Percentiles rank a stretch among this genome's conserved stretches.
Conservation (phyloP, 2,888 invertebrate genomes). For the Tetheella fluctuosa region DNA sequence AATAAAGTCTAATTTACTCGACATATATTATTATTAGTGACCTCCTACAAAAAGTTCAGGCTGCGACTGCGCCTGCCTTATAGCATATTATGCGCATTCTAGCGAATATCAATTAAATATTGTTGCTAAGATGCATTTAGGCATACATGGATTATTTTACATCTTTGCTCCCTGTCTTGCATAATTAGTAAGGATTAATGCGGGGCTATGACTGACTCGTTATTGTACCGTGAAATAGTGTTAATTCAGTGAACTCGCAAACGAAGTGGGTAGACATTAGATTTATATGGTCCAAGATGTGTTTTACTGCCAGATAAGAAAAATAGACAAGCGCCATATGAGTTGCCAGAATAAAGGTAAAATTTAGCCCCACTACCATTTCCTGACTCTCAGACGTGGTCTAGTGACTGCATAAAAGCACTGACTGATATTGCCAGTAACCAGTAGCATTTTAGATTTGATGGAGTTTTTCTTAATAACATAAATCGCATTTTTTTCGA, state of each 20-base stretch:
- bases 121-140: no score
- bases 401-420: not conserved
- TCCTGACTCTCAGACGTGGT: not conserved
- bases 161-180: constrained; percentile 79
- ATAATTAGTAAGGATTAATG: constrained; percentile 83
- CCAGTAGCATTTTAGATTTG: constrained; percentile 1
- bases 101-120: no score
- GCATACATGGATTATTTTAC: constrained; percentile 79
- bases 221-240: constrained; percentile 67
- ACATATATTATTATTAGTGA: no score
- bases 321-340: not conserved
- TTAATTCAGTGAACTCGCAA: constrained; percentile 41
- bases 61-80: no score
- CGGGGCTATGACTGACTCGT: constrained; percentile 74
- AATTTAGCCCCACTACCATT: no score
- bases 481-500: constrained; percentile 6
- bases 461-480: not conserved
- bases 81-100: no score
- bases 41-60: no score
- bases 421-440: not conserved
- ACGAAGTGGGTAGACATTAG: constrained; percentile 10
- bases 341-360: not conserved
- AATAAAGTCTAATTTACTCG: no score
- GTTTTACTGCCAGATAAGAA: constrained; percentile 1
- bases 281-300: not conserved